A percentile compares a stretch with the other conserved stretches of the same genome.
These are phyloP conservation scores for Molossus molossus DNA, from an alignment of 2,797 vertebrate genomes.

Conservation along the genomic window DNA sequence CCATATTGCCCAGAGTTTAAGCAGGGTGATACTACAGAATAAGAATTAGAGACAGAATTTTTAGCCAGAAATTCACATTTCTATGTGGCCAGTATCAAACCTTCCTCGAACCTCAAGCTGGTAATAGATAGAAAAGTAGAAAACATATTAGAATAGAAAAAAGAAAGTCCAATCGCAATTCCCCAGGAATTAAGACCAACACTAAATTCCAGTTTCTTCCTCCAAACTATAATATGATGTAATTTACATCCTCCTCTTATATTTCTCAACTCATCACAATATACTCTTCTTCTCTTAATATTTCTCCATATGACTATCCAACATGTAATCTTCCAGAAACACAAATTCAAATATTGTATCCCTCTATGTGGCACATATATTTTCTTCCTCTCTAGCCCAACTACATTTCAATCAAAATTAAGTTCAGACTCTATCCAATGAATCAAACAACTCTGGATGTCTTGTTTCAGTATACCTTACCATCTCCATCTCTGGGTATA, in stretches of 20 bases:
- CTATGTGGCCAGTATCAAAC: background rate
- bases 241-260: background rate
- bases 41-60: background rate
- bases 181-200: background rate
- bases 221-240: background rate
- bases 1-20: background rate
- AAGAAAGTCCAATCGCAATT: background rate
- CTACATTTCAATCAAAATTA: slow-evolving; percentile 10
- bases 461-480: background rate
- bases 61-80: background rate
- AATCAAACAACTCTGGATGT: background rate
- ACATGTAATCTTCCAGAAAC: background rate
- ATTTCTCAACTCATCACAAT: background rate
- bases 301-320: background rate
- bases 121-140: background rate
- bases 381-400: background rate
- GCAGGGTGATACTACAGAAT: background rate
- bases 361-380: background rate
- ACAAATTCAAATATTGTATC: background rate
- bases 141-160: background rate
- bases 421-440: background rate
- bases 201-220: background rate
- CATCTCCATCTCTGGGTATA: background rate
- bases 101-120: background rate
- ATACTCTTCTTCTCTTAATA: background rate